phyloP scores from a whole-genome alignment of 1,140 invertebrate species.

The Drosophila insularis region DNA sequence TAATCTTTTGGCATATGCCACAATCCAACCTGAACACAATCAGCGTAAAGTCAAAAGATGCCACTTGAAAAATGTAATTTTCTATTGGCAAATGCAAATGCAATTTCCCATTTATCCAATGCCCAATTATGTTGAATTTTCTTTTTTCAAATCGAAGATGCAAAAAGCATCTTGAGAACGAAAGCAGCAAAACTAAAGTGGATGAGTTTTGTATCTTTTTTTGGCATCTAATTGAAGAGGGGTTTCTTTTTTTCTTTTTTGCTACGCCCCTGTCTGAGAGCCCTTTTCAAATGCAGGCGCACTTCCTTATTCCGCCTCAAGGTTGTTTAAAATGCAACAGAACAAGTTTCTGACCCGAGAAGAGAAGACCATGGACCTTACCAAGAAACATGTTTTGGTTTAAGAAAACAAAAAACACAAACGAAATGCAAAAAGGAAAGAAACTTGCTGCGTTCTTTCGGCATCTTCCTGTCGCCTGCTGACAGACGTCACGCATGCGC shows the following conservation, averaged over 20 bases:
- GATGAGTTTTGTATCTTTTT: slow-evolving; percentile 26
- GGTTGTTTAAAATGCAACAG: slow-evolving; percentile 56
- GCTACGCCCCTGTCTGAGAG: slow-evolving; percentile 40
- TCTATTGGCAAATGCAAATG: slow-evolving; percentile 30
- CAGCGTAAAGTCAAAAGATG: neutral
- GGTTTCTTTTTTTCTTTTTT: neutral
- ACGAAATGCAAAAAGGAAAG: slow-evolving; percentile 21
- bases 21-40: neutral
- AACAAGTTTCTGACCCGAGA: slow-evolving; percentile 59
- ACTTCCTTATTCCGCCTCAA: slow-evolving; percentile 47
- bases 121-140: slow-evolving; percentile 60
- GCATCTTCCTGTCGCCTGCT: slow-evolving; percentile 58
- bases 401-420: slow-evolving; percentile 40
- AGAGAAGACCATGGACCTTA: slow-evolving; percentile 41
- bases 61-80: slow-evolving; percentile 52
- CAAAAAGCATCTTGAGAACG: slow-evolving; percentile 12
- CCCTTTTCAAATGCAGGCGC: slow-evolving; percentile 36
- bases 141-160: slow-evolving; percentile 23
- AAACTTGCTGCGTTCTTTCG: slow-evolving; percentile 31
- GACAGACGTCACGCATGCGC: slow-evolving; percentile 68
- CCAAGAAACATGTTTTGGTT: slow-evolving; percentile 70
- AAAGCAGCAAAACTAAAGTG: slow-evolving; percentile 41
- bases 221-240: neutral
- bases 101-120: slow-evolving; percentile 60
- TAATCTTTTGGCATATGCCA: slow-evolving; percentile 3